Evolutionary conservation across 2,888 invertebrate species (phyloP).

Genomic region (Corythucha ciliata): DNA sequence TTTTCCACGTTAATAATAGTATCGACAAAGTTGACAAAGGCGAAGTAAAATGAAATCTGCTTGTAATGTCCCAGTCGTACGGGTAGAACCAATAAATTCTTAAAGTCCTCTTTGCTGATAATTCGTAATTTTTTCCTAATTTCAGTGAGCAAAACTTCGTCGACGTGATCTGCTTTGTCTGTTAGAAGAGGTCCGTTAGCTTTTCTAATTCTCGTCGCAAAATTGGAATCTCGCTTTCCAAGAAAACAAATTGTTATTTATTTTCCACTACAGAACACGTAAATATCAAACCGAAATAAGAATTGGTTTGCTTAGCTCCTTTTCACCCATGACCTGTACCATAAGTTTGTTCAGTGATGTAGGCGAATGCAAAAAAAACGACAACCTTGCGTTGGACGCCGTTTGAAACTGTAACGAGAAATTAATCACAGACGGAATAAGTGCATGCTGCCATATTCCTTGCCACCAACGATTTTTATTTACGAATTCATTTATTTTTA

Average conservation of each 20-base stretch:
- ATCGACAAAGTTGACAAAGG: slow-evolving; percentile 8
- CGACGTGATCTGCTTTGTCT: not conserved
- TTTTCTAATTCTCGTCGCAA: slow-evolving; percentile 7
- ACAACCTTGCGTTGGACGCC: slow-evolving; percentile 1
- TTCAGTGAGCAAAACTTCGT: not conserved
- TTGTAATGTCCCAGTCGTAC: not conserved
- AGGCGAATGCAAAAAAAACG: slow-evolving; percentile 10
- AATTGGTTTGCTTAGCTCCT: not conserved
- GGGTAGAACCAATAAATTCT: slow-evolving; percentile 9
- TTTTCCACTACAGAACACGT: not conserved
- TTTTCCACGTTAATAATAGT: slow-evolving; percentile 8
- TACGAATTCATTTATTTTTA: slow-evolving; percentile 19
- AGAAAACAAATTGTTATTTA: too few relatives aligned
- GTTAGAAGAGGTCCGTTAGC: slow-evolving; percentile 10
- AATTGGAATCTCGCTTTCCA: too few relatives aligned
- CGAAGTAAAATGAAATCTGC: not conserved
- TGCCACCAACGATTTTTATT: not conserved
- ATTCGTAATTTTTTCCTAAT: slow-evolving; percentile 11
- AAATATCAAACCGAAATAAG: slow-evolving; percentile 4
- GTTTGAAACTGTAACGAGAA: not conserved
- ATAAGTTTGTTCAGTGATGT: slow-evolving; percentile 1
- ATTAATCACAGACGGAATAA: too few relatives aligned
- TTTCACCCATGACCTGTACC: slow-evolving; percentile 13
- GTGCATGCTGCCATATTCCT: too few relatives aligned
- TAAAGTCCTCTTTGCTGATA: slow-evolving; percentile 1